phyloP scores from a whole-genome alignment of 2,113 vertebrate genomes.

The Muscicapa adusta region DNA sequence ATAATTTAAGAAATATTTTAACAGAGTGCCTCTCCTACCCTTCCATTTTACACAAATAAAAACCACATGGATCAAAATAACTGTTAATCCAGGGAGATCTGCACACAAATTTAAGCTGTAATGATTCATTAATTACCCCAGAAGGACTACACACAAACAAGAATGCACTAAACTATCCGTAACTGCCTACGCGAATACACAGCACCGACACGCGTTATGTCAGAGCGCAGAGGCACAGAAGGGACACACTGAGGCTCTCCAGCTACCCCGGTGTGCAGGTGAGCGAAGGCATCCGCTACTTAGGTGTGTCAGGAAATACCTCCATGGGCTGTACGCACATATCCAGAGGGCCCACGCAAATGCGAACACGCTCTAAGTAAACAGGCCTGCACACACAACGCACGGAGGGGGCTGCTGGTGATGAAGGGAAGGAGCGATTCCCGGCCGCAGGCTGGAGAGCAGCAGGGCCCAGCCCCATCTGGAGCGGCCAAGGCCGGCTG shows the following conservation, averaged over 20 bases:
- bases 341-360: background rate
- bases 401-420: background rate
- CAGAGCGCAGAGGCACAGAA: background rate
- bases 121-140: background rate
- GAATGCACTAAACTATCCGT: background rate
- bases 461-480: background rate
- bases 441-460: background rate
- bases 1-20: background rate
- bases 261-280: background rate
- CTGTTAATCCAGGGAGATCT: background rate
- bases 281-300: rapidly evolving
- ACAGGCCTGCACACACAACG: rapidly evolving
- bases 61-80: background rate
- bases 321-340: rapidly evolving
- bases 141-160: background rate
- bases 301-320: rapidly evolving
- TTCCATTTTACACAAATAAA: background rate
- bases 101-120: background rate
- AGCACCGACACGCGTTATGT: rapidly evolving
- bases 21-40: background rate
- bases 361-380: rapidly evolving
- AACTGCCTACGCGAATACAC: rapidly evolving
- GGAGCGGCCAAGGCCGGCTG: background rate
- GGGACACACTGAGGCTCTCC: background rate
- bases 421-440: background rate